Base-by-base conservation (phyloP, 2,797 vertebrate genomes). In the Rhinichthys osculus region DNA sequence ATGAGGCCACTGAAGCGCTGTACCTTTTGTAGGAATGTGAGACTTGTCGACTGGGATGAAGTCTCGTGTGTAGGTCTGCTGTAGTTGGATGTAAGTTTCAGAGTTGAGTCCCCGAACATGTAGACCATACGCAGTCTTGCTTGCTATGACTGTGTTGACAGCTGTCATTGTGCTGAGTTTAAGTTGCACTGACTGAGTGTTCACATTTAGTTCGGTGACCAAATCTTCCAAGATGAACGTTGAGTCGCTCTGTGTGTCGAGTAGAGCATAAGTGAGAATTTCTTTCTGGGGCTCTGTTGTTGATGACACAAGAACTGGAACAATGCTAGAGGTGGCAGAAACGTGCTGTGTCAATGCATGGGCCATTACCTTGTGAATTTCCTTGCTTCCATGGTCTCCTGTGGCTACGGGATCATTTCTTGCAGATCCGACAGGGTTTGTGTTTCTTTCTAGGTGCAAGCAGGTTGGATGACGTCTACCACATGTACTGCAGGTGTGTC, bases 171-270 rank as follows among this genome's bases (percentile, higher is more conserved):
- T 85, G 38, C 64, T 79, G 6, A 76, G 78, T 23, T 86, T 91
- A 3, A 91, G 23, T 7, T 92, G 67, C 0, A 92, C 84, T 64
- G 91, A 42, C 3, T 88, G 81, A 7, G 35, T 14, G 1, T 78
- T 38, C 0, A 89, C 81, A 74, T 88, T 88, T 0, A 93, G 21
- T 10, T 90, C 52, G 0, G 30, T 0, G 4, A 86, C 2, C 1
- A 91, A 2, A 30, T 92, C 86, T 69, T 88, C 88, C 7, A 91
- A 69, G 7, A 91, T 59, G 11, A 91, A 92, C 0, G 87, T 86
- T 2, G 87, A 90, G 3, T 89, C 84, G 27, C 89, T 92, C 30
- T 91, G 88, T 4, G 85, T 90, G 57, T 90, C 84, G 0, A 93
- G 35, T 0, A 90, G 6, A 0, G 86, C 86, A 71, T 33, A n/a